phyloP scores from a whole-genome alignment of 2,113 vertebrate genomes.

The Ochotona curzoniae region DNA sequence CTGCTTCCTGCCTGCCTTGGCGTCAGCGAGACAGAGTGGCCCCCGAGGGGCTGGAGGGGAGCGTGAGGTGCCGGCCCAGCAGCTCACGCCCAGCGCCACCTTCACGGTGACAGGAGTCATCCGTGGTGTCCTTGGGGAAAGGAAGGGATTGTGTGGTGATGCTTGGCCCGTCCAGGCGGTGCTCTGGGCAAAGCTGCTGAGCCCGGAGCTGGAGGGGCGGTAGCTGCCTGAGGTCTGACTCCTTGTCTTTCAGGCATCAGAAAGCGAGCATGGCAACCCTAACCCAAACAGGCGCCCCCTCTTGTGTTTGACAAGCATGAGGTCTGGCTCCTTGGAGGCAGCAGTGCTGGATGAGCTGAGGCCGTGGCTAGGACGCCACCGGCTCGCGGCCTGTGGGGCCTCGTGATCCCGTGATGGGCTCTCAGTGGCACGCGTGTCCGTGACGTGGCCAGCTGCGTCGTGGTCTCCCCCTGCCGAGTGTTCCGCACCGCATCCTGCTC shows the following conservation, averaged over 20 bases:
- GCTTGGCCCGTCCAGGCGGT: constrained; percentile 90
- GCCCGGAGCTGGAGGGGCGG: constrained; percentile 86
- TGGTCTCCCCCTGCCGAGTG: too few species aligned
- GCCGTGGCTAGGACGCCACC: too few species aligned
- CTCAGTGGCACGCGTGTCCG: too few species aligned
- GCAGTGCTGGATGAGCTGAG: too few species aligned
- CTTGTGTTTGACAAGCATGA: constrained; percentile 89
- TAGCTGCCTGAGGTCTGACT: constrained; percentile 92
- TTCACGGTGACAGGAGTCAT: constrained; percentile 70
- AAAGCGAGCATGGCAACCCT: constrained; percentile 95
- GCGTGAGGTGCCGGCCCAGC: constrained; percentile 33
- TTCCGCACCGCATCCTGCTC: too few species aligned
- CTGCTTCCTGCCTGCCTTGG: neutral
- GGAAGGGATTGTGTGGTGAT: constrained; percentile 83
- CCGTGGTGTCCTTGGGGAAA: constrained; percentile 74
- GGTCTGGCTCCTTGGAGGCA: constrained; percentile 87
- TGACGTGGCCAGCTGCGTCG: too few species aligned
- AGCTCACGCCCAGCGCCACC: constrained; percentile 44
- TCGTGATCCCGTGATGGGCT: too few species aligned
- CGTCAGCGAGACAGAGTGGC: neutral
- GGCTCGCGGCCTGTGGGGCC: too few species aligned
- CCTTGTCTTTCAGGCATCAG: constrained; percentile 95
- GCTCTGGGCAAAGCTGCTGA: constrained; percentile 90
- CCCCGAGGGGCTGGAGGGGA: constrained; percentile 1
- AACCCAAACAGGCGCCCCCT: constrained; percentile 92